Evolutionary conservation across 2,113 vertebrate genomes (phyloP).

Genomic region (Datnioides undecimradiatus): DNA sequence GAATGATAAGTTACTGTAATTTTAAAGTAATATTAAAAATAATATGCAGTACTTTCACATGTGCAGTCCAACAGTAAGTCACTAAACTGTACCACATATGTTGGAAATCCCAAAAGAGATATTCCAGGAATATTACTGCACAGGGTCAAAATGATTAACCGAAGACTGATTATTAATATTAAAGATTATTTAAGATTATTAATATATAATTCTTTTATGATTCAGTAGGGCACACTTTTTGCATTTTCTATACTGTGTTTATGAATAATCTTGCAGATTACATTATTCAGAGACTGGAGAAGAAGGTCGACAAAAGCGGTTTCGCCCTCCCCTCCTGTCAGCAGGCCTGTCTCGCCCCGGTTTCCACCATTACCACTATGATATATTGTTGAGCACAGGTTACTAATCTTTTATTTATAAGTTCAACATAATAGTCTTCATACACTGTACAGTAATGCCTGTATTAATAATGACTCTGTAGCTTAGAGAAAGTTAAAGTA

Average conservation of each 20-base stretch:
- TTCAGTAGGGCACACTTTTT: background rate
- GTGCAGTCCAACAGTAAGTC: too few species aligned
- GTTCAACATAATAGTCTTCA: conserved; percentile 17
- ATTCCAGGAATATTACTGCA: background rate
- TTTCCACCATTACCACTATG: background rate
- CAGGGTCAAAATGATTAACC: background rate
- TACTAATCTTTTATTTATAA: conserved; percentile 27
- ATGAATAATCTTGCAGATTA: background rate
- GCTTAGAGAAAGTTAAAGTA: conserved; percentile 13
- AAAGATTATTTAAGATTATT: too few species aligned
- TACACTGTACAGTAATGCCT: background rate
- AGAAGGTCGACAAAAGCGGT: background rate
- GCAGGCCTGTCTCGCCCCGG: background rate
- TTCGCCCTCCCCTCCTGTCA: too few species aligned
- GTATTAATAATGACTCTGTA: conserved; percentile 20
- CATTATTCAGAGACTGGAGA: background rate
- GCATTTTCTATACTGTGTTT: background rate
- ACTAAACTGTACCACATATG: background rate
- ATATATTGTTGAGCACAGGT: conserved; percentile 21
- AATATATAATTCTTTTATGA: too few species aligned
- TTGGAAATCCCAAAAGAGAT: background rate
- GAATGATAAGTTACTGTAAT: background rate
- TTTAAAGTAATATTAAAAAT: background rate
- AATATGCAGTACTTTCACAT: background rate
- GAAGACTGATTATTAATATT: too few species aligned